Evolutionary conservation across 2,113 vertebrate species (phyloP).

Genomic region (Heterotis niloticus): DNA sequence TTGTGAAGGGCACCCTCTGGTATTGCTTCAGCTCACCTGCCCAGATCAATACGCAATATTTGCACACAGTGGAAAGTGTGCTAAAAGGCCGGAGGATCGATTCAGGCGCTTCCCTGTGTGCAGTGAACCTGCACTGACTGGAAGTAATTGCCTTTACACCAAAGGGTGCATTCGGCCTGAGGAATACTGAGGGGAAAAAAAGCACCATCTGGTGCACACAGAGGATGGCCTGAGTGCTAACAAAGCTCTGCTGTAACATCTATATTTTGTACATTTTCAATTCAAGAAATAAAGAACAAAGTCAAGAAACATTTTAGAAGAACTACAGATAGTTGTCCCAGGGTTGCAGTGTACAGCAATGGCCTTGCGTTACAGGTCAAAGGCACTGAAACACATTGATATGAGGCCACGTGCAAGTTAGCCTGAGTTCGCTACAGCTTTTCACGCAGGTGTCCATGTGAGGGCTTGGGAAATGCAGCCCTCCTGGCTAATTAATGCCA

Average conservation of each 20-base stretch:
- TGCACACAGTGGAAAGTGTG: conserved; percentile 15
- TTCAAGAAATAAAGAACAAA: no score
- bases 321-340: no score
- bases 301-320: no score
- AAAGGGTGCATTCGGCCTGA: conserved; percentile 30
- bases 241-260: not conserved
- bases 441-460: not conserved
- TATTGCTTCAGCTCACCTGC: not conserved
- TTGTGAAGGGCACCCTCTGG: not conserved
- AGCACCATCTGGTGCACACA: conserved; percentile 62
- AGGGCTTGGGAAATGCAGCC: conserved; percentile 53
- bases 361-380: not conserved
- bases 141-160: conserved; percentile 36
- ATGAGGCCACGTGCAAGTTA: not conserved
- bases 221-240: conserved; percentile 35
- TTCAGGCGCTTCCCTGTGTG: not conserved
- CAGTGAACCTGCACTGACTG: conserved; percentile 8
- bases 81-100: conserved; percentile 17
- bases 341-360: no score
- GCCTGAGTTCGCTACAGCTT: not conserved
- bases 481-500: conserved; percentile 64
- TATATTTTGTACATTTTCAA: no score
- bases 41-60: conserved; percentile 25
- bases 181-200: conserved; percentile 41
- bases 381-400: not conserved